Evolutionary conservation across 2,888 invertebrate genomes (phyloP), one percentile per base, ranked within the genome.

Genomic region (Lamellibrachia columna): DNA sequence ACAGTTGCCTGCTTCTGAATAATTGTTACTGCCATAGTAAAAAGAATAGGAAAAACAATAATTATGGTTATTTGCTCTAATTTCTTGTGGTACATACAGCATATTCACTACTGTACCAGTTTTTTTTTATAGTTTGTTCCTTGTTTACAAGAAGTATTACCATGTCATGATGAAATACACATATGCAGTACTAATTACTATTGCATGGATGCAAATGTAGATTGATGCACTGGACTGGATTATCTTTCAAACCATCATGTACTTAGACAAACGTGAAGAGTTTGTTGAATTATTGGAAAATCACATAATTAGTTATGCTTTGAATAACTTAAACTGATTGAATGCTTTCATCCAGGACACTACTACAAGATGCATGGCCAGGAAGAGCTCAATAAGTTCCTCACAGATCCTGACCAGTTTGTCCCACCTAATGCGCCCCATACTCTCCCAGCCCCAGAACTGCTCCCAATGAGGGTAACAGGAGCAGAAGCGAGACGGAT

Each of bases 361-460:
- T 96, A 96, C 94, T 96, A 96, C 95, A 96, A 96, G 93, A 95
- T 96, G 95, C 95, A 95, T 40, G 95, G 95, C 3, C 93, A 95
- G 92, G 94, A 94, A 92, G 96, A 96, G 91, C 93, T 96, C 92
- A 94, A 95, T 22, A 93, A 94, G 93, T 96, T 96, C 94, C 94
- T 96, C 90, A 93, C 93, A 2, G 95, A 95, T 92, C 96, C 96
- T 28, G 96, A 96, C 94, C 95, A 95, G 92, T 96, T 94, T 94
- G 96, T 96, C 6, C 96, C 96, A 0, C 96, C 96, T 6, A 93
- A 95, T 11, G 94, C 94, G 4, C 96, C 96, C 11, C 92, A 94
- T 28, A 94, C 95, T 90, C 94, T 96, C 90, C 96, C 96, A 40
- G 94, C 95, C 9, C 94, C 94, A 53, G 95, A 96, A 92, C 92